Percentiles rank a stretch among this genome's conserved stretches.
phyloP scores from a whole-genome alignment of 2,888 invertebrate genomes.

The Erebia epiphron region DNA sequence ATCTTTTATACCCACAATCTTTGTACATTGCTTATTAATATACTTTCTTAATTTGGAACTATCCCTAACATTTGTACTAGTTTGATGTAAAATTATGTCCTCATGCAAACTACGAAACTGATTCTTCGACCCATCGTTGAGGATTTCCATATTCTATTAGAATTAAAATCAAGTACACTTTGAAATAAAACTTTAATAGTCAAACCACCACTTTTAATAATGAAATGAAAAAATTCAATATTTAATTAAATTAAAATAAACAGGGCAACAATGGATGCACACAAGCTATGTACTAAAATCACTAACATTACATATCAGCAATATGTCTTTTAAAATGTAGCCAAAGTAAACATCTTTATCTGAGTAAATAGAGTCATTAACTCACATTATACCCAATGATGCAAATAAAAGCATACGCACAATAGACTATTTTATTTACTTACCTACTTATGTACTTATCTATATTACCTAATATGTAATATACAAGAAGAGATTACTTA shows the following conservation, averaged over 20 bases:
- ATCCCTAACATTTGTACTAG: constrained; percentile 46
- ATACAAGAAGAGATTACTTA: not conserved
- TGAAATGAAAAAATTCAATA: not conserved
- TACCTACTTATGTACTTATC: constrained; percentile 9
- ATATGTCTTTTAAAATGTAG: constrained; percentile 43
- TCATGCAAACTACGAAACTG: constrained; percentile 44
- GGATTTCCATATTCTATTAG: constrained; percentile 34
- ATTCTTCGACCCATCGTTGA: constrained; percentile 34
- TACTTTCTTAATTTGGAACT: constrained; percentile 62
- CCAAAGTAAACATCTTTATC: constrained; percentile 69
- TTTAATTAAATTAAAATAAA: constrained; percentile 11
- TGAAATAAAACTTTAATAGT: not conserved
- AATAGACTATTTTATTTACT: constrained; percentile 5
- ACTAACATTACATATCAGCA: constrained; percentile 44
- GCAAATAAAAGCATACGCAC: constrained; percentile 21
- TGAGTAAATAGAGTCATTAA: constrained; percentile 58
- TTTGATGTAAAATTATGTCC: constrained; percentile 38
- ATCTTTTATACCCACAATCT: constrained; percentile 52
- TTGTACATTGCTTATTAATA: constrained; percentile 54
- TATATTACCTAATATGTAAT: not conserved
- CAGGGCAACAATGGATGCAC: constrained; percentile 29
- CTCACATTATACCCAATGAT: constrained; percentile 51
- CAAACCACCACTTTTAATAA: not conserved
- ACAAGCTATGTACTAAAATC: constrained; percentile 37
- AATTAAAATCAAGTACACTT: not conserved